Conservation (phyloP, 1,140 invertebrate genomes). For the Penaeus japonicus region DNA sequence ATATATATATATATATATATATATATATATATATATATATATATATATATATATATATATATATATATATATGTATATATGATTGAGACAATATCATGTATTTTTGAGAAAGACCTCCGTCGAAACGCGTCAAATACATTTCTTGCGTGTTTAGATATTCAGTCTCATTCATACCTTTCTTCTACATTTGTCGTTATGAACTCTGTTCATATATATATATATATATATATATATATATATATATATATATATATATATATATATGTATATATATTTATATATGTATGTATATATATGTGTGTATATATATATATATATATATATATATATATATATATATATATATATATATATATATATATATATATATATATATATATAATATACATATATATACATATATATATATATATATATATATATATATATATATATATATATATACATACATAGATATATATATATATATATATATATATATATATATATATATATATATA, state of each 20-base stretch:
- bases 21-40: too few species aligned
- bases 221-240: neutral
- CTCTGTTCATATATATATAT: too few species aligned
- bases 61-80: too few species aligned
- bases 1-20: too few species aligned
- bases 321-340: constrained; percentile 2
- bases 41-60: too few species aligned
- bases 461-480: constrained; percentile 7
- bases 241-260: neutral
- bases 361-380: neutral
- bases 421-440: neutral
- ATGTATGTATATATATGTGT: neutral
- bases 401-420: neutral
- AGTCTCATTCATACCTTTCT: too few species aligned
- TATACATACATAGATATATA: neutral
- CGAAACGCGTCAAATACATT: too few species aligned
- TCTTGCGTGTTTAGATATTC: too few species aligned
- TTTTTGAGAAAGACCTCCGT: too few species aligned
- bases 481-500: neutral
- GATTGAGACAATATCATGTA: too few species aligned
- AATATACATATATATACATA: neutral
- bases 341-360: neutral
- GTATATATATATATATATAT: neutral
- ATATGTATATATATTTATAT: neutral
- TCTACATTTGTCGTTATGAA: too few species aligned